phyloP scores from a whole-genome alignment of 2,888 invertebrate species.

The Cryptus viduatorius region DNA sequence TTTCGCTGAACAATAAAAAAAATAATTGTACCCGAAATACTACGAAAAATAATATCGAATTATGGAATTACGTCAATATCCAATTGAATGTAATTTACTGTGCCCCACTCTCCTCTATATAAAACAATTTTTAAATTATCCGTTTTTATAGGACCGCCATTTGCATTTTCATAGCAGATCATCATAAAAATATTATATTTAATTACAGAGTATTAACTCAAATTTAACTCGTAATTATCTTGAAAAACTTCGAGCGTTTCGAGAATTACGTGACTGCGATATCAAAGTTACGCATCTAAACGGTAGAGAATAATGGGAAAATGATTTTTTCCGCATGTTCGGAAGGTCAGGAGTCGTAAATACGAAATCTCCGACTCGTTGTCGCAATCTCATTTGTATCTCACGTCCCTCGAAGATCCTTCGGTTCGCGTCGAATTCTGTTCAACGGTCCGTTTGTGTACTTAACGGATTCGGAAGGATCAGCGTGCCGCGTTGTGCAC shows the following conservation, averaged over 20 bases:
- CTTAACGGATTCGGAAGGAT: conserved; percentile 74
- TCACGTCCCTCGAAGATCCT: conserved; percentile 22
- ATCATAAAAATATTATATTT: neutral
- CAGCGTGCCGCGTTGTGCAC: conserved; percentile 43
- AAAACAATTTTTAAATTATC: no score
- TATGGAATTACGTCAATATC: no score
- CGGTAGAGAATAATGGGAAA: conserved; percentile 26
- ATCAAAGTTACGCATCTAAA: conserved; percentile 11
- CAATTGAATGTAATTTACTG: no score
- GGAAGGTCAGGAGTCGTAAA: conserved; percentile 34
- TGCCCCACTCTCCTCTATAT: no score
- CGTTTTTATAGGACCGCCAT: no score
- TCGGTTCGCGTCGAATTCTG: conserved; percentile 24
- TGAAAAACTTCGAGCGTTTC: no score
- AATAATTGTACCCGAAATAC: neutral
- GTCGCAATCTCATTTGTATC: conserved; percentile 59
- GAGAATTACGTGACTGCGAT: conserved; percentile 1
- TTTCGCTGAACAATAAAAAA: no score
- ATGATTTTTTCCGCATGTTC: neutral
- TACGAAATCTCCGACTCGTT: conserved; percentile 40
- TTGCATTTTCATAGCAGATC: neutral
- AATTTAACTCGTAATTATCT: no score
- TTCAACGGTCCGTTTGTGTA: conserved; percentile 70
- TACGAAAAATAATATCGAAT: neutral
- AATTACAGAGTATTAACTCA: neutral